Evolutionary conservation across 2,888 invertebrate species (phyloP).

Genomic region (Torymus aiolomorphi): DNA sequence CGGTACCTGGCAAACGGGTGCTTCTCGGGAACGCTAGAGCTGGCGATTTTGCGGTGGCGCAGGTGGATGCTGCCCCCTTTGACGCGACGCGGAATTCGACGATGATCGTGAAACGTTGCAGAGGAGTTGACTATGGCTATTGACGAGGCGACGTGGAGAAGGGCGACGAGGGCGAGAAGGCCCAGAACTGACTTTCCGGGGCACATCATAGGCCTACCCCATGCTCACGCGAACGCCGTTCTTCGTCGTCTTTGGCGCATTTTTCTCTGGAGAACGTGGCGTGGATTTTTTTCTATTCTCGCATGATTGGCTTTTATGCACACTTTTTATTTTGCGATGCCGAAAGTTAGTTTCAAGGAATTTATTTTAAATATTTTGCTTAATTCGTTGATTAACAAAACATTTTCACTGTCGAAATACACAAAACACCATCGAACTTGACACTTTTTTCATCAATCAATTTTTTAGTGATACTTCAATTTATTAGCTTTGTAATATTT

Average conservation of each 20-base stretch:
- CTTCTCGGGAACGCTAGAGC: too few species aligned
- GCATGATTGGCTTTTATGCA: not conserved
- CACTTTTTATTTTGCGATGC: too few species aligned
- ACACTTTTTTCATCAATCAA: too few species aligned
- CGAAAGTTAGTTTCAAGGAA: too few species aligned
- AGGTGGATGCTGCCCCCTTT: not conserved
- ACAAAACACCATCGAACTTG: too few species aligned
- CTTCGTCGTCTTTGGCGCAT: conserved; percentile 46
- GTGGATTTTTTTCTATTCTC: not conserved
- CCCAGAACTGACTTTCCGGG: conserved; percentile 68
- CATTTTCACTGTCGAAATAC: too few species aligned
- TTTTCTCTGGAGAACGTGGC: not conserved
- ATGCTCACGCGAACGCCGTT: conserved; percentile 63
- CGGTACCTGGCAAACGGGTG: too few species aligned
- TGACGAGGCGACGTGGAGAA: not conserved
- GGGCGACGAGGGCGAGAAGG: conserved; percentile 66
- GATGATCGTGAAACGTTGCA: not conserved
- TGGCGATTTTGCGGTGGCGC: not conserved
- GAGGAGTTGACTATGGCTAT: not conserved
- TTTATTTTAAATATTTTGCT: too few species aligned
- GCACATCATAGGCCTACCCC: conserved; percentile 71
- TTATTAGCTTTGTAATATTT: too few species aligned
- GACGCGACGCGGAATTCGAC: not conserved
- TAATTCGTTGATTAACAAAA: too few species aligned
- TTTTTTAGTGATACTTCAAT: too few species aligned